Percentiles rank a stretch among this genome's conserved stretches.
These are phyloP conservation scores for Elephas maximus DNA, from an alignment of 2,113 vertebrate species.

Conservation along the genomic window DNA sequence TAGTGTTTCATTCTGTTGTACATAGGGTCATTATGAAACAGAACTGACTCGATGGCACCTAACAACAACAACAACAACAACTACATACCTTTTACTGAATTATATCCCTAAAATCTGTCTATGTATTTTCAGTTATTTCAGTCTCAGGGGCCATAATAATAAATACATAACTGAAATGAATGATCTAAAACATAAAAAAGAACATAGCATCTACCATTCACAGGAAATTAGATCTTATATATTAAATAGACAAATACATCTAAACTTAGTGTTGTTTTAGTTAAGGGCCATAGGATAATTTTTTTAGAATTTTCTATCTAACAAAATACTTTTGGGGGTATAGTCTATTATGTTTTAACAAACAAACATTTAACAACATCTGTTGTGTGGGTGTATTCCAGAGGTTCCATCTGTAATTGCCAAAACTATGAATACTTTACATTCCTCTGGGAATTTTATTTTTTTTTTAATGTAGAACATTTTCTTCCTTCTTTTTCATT, in stretches of 20 bases:
- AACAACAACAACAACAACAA: too few species aligned
- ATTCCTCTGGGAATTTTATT: background rate
- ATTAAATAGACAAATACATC: background rate
- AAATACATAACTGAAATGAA: background rate
- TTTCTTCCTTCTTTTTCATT: background rate
- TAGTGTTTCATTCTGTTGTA: too few species aligned
- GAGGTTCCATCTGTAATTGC: slow-evolving; percentile 17
- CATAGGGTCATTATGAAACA: too few species aligned
- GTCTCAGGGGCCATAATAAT: background rate
- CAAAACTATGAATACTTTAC: background rate
- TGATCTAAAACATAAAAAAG: background rate
- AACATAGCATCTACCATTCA: background rate
- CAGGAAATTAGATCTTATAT: background rate
- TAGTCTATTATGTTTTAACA: background rate
- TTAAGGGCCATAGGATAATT: background rate
- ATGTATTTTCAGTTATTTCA: background rate
- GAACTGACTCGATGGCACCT: too few species aligned
- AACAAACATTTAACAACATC: background rate
- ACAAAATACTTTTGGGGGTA: background rate
- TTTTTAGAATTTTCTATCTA: background rate
- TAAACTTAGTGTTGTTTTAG: background rate
- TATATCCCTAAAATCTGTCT: background rate
- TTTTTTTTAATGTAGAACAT: background rate
- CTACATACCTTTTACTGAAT: background rate
- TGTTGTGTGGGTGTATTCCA: background rate